A percentile compares a stretch with the other conserved stretches of the same genome.
Evolutionary conservation across 2,888 invertebrate genomes (phyloP).

Genomic region (Nephrocerus scutellatus): DNA sequence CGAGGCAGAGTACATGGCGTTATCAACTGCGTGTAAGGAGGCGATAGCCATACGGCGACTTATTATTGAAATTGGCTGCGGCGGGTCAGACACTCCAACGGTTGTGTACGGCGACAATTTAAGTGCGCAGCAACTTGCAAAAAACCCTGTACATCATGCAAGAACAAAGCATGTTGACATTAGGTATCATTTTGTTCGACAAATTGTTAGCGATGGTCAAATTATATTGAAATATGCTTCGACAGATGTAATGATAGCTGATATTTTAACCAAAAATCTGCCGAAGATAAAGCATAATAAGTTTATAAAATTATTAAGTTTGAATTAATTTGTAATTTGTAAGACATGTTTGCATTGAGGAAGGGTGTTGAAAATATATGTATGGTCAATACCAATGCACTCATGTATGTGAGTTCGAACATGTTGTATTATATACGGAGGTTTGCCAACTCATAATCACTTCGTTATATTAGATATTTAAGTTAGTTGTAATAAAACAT

Average conservation of each 20-base stretch:
- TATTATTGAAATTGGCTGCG: slow-evolving; percentile 6
- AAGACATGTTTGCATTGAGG: too few relatives aligned
- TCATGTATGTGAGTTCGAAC: too few relatives aligned
- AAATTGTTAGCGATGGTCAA: slow-evolving; percentile 8
- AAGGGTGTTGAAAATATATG: too few relatives aligned
- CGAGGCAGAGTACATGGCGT: slow-evolving; percentile 18
- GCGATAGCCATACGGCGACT: slow-evolving; percentile 10
- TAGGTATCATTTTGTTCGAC: slow-evolving; percentile 15
- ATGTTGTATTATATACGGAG: too few relatives aligned
- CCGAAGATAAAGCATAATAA: too few relatives aligned
- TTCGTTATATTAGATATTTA: too few relatives aligned
- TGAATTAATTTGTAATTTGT: too few relatives aligned
- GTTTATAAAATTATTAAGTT: too few relatives aligned
- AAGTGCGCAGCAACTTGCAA: slow-evolving; percentile 12
- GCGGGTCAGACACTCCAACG: background rate
- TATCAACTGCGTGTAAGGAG: slow-evolving; percentile 18
- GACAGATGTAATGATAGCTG: slow-evolving; percentile 14
- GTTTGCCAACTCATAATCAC: too few relatives aligned
- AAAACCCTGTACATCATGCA: slow-evolving; percentile 17
- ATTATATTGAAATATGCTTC: slow-evolving; percentile 12
- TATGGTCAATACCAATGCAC: too few relatives aligned
- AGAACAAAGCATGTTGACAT: slow-evolving; percentile 18
- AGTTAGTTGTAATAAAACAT: too few relatives aligned
- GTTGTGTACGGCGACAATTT: slow-evolving; percentile 13
- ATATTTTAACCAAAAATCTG: slow-evolving; percentile 17